Conservation (phyloP, 2,797 vertebrate genomes). For the Argyrosomus regius region DNA sequence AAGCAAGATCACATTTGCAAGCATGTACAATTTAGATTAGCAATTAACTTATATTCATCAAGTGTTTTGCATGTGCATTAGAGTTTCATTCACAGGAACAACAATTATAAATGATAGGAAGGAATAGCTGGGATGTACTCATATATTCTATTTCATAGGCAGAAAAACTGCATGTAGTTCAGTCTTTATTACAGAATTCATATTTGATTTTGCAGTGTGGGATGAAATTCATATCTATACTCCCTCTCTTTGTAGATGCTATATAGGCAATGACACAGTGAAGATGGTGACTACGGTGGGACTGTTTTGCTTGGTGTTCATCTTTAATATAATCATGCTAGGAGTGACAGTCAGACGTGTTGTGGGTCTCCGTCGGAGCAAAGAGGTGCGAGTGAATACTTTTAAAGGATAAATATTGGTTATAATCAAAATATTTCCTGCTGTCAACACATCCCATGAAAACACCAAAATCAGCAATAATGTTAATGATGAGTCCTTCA, state of each 20-base stretch:
- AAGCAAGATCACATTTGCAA: background rate
- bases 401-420: background rate
- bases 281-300: conserved; percentile 81
- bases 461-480: background rate
- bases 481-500: no score
- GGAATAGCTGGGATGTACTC: background rate
- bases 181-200: background rate
- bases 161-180: background rate
- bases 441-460: background rate
- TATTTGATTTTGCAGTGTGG: background rate
- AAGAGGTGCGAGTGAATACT: conserved; percentile 34
- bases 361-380: conserved; percentile 39
- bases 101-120: no score
- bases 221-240: rapidly evolving
- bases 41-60: background rate
- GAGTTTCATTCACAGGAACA: background rate
- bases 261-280: conserved; percentile 48
- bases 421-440: rapidly evolving
- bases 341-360: conserved; percentile 75
- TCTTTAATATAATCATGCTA: conserved; percentile 87
- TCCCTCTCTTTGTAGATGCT: conserved; percentile 64
- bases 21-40: background rate
- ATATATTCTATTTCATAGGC: background rate
- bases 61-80: conserved; percentile 7
- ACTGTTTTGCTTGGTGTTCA: conserved; percentile 85